A percentile compares a stretch with the other conserved stretches of the same genome.
Evolutionary conservation across 2,888 invertebrate species (phyloP).

Genomic region (Balanococcus diminutus): DNA sequence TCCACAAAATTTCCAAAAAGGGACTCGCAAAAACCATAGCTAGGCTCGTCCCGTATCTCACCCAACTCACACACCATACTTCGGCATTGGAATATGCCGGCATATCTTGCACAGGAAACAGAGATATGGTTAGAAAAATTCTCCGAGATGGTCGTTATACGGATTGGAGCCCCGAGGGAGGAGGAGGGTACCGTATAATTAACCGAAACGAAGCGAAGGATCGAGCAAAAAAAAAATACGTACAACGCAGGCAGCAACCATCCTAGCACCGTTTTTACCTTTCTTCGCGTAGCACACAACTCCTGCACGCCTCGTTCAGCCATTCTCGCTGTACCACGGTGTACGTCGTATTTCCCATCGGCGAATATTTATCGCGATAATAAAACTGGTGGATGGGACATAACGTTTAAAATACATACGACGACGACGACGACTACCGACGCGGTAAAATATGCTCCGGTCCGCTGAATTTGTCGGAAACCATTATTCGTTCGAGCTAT

Average conservation of each 20-base stretch:
- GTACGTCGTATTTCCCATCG: background rate
- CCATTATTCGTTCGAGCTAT: background rate
- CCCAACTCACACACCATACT: too few species aligned
- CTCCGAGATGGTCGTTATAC: background rate
- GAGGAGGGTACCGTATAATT: background rate
- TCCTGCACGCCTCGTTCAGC: too few species aligned
- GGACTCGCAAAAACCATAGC: too few species aligned
- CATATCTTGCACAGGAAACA: background rate
- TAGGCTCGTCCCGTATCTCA: too few species aligned
- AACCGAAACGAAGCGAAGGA: background rate
- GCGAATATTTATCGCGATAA: slow-evolving; percentile 31
- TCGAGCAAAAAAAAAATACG: background rate
- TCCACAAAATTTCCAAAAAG: too few species aligned
- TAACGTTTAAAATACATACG: background rate
- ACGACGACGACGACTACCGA: background rate
- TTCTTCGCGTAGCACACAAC: background rate
- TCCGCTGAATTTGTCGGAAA: slow-evolving; percentile 20
- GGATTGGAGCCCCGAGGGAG: too few species aligned
- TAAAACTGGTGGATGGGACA: background rate
- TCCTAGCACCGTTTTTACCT: background rate
- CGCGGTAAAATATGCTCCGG: slow-evolving; percentile 23
- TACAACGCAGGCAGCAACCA: background rate
- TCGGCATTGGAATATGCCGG: too few species aligned
- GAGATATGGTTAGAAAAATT: background rate
- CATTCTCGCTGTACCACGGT: background rate